phyloP scores from a whole-genome alignment of 1,140 invertebrate species.

The Brachystomella parvula region DNA sequence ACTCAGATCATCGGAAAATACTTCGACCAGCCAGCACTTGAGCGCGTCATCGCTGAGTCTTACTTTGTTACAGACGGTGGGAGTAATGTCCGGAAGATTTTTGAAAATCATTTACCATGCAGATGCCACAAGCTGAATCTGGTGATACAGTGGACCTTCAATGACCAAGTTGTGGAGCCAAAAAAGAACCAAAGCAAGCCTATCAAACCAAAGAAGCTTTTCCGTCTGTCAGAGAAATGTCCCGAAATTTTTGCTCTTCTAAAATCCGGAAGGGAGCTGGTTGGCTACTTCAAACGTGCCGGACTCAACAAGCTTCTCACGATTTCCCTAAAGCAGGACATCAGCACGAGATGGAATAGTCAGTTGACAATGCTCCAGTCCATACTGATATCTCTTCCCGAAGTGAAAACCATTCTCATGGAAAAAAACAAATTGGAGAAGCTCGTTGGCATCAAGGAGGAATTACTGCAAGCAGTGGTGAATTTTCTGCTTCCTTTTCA shows the following conservation, averaged over 20 bases:
- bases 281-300: constrained; percentile 12
- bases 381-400: not conserved
- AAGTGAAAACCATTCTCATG: constrained; percentile 11
- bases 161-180: not conserved
- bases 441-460: not conserved
- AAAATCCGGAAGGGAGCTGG: not conserved
- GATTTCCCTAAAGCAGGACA: constrained; percentile 17
- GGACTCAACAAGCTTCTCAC: constrained; percentile 12
- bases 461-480: not conserved
- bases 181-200: not conserved
- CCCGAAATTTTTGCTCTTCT: not conserved
- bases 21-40: constrained; percentile 5
- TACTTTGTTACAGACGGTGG: constrained; percentile 19
- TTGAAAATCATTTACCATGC: constrained; percentile 16
- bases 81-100: constrained; percentile 11
- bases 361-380: constrained; percentile 17
- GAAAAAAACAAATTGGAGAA: constrained; percentile 8
- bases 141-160: constrained; percentile 7
- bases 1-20: not conserved
- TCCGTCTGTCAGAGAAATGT: constrained; percentile 1
- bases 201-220: constrained; percentile 6
- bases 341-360: constrained; percentile 19
- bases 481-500: constrained; percentile 6
- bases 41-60: not conserved
- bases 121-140: constrained; percentile 23